Evolutionary conservation across 2,797 vertebrate genomes (phyloP).

Genomic region (Dermochelys coriacea): DNA sequence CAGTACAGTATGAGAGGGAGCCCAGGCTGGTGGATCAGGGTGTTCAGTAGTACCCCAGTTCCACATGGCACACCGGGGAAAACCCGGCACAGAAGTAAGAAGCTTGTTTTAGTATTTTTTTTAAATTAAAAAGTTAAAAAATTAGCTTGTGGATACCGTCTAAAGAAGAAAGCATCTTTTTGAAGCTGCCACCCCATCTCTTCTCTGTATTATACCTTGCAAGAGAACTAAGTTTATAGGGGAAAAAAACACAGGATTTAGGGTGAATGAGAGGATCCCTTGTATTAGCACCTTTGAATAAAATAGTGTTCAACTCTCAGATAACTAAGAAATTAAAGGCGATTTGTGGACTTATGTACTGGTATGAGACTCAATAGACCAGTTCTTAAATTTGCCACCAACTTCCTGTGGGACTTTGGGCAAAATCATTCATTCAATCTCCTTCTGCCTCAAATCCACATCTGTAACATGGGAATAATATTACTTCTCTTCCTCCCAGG

Average conservation of each 20-base stretch:
- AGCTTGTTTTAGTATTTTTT: neutral
- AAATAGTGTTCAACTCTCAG: fast-evolving
- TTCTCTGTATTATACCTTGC: neutral
- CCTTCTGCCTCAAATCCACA: neutral
- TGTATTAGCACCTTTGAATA: neutral
- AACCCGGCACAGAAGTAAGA: too few relatives aligned
- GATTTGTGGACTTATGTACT: neutral
- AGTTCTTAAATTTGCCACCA: neutral
- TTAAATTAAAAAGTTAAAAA: neutral
- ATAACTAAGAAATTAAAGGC: neutral
- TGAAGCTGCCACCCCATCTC: neutral
- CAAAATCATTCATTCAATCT: neutral
- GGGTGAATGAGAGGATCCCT: neutral
- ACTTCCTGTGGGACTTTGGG: neutral
- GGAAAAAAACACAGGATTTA: neutral
- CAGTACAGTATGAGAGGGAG: too few relatives aligned
- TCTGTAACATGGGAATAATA: neutral
- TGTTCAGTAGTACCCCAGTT: too few relatives aligned
- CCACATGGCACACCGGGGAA: too few relatives aligned
- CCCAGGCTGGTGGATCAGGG: too few relatives aligned
- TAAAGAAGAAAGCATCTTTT: neutral
- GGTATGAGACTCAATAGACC: neutral
- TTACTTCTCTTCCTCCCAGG: neutral
- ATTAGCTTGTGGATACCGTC: neutral
- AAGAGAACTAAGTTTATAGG: neutral